Evolutionary conservation across 64 coral and sea anemone species (phyloP), one percentile per base, ranked within the genome.

Genomic region (Dendrophyllia cribrosa): DNA sequence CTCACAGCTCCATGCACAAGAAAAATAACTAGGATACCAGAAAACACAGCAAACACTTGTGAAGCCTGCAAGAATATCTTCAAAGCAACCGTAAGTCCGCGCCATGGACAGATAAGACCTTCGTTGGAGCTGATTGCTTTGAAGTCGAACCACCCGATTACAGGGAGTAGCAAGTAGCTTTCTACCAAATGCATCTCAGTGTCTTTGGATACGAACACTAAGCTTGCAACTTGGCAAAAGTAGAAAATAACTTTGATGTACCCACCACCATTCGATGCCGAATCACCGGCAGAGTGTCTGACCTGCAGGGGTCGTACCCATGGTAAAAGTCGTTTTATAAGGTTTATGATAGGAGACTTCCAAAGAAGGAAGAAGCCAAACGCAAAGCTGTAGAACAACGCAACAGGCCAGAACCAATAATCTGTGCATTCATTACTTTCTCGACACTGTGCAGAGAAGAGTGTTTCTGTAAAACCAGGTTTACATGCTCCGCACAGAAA

Each of bases 211-310:
- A 92, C 25, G n/a, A 92, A 70, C 20, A 92, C 77, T 45, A 86
- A 59, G 48, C 73, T 59, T 15, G 80, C 66, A 7, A 86, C 80
- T 83, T 92, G 90, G 44, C 86, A 92, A 74, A 86, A 92, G 70
- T 86, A 92, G 80, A 92, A 92, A 7, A 43, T 23, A 24, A 92
- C 23, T 43, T 92, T 92, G 22, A 92, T 6, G 80, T 92, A 92
- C 26, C 90, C 90, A 59, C 59, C 58, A 20, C 25, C 62, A 7
- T 75, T 55, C 49, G 55, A 3, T 50, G 58, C 72, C 14, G 7
- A 15, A 4, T 12, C 66, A 3, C 62, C 7, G 43, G 7, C 34
- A 69, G 23, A 7, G 16, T 34, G 43, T 1, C 14, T 19, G 24
- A 7, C 1, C 10, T n/a, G 53, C 43, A 60, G 17, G 17, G 34